Evolutionary conservation across 2,888 invertebrate species (phyloP), one percentile per base, ranked within the genome.

Genomic region (Acronicta psi): DNA sequence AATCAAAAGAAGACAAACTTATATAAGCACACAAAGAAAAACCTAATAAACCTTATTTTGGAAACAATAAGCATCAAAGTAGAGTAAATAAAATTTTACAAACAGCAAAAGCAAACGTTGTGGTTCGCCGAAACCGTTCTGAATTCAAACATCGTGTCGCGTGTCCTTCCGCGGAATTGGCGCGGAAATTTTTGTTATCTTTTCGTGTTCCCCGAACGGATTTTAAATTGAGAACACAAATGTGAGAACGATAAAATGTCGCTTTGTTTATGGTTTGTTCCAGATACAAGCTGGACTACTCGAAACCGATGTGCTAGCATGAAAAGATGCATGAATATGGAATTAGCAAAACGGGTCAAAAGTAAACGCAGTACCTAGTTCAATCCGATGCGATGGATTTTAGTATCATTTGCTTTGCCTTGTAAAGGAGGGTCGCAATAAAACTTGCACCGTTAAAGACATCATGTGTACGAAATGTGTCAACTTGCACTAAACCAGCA

Each of bases 131-230:
- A 93, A 93, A 90, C 85, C 87, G 86, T 91, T 90, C 90, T 86
- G 86, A 90, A 90, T 89, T 89, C 90, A 91, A 93, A 93, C 93
- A 93, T 91, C 85, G 84, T 89, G 85, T 93, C 92, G 89, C 83
- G 87, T 93, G 91, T 91, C 91, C 90, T 91, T 92, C 91, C 85
- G 87, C 88, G 85, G 92, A 93, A 92, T 88, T 86, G 89, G 90
- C 88, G 89, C 91, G 93, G 93, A 93, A 92, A 93, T 93, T 93
- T 93, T 93, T 93, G 93, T 93, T 93, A 92, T 93, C 92, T 93
- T 92, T 92, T 92, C 92, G 93, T 92, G 87, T 93, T 93, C 93
- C 88, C 88, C 90, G 93, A 93, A 93, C 88, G 90, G 89, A 92
- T 93, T 93, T 92, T 91, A 89, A 93, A 93, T 92, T 91, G 92